Evolutionary conservation across 2,888 invertebrate species (phyloP).

Genomic region (Xestoiulus laeticollis): DNA sequence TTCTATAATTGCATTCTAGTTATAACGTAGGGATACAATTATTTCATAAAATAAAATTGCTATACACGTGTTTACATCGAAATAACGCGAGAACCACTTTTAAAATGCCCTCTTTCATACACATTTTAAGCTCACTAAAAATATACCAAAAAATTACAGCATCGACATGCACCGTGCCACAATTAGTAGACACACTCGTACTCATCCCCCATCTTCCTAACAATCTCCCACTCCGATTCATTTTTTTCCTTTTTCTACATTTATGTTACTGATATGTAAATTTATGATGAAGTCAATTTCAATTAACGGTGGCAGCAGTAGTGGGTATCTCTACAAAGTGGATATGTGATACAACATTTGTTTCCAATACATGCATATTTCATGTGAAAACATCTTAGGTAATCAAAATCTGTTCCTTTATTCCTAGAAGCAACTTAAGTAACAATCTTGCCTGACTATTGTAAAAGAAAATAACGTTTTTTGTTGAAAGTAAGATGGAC

Average conservation of each 20-base stretch:
- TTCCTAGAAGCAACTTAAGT: neutral
- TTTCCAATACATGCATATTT: neutral
- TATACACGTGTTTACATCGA: neutral
- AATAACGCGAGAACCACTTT: constrained; percentile 30
- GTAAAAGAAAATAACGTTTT: too few relatives aligned
- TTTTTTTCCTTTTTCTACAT: neutral
- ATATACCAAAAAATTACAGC: neutral
- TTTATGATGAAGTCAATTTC: constrained; percentile 38
- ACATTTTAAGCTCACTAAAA: constrained; percentile 34
- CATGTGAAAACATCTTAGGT: neutral
- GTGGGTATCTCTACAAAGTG: constrained; percentile 27
- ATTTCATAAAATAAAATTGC: neutral
- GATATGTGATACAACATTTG: neutral
- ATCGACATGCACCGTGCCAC: constrained; percentile 41
- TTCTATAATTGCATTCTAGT: neutral
- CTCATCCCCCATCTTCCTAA: neutral
- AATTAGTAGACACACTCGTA: neutral
- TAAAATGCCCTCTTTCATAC: neutral
- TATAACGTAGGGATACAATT: neutral
- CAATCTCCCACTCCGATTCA: neutral
- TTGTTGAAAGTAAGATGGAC: too few relatives aligned
- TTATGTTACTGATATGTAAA: constrained; percentile 1
- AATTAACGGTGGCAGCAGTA: constrained; percentile 34
- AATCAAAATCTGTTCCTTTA: constrained; percentile 16
- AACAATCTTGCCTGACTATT: too few relatives aligned